Evolutionary conservation across 2,797 vertebrate species (phyloP), one percentile per base, ranked within the genome.

Genomic region (Sternarchorhynchus goeldii): DNA sequence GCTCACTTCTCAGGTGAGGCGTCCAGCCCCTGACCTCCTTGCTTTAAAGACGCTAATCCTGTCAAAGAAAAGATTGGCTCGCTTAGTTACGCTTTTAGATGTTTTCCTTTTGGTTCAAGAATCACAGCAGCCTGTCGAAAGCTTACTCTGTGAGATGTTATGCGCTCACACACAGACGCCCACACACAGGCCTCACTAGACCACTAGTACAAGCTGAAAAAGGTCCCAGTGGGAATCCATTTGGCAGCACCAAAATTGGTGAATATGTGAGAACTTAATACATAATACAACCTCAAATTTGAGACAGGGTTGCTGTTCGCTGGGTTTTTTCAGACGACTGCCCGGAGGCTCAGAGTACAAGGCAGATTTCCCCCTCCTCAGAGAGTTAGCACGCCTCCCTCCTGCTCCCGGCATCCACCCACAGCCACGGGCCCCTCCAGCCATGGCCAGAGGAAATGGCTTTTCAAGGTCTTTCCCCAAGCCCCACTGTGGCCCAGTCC

Each of bases 1-100:
- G 73, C 72, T 80, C 55, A 14, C 64, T 50, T 82, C 88, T 76
- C 34, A 53, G 60, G 80, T 80, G 79, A 85, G 81, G 78, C 85
- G 78, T 82, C 50, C 66, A 70, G 39, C 69, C 65, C n/a, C 16
- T 68, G 57, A 80, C 70, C 6, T 8, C 18, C 41, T 59, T 58
- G 59, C 45, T 32, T 65, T 25, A 18, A 59, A 70, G 73, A 21
- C 25, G 36, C 72, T 59, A 60, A 74, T 59, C 65, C 29, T 10
- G 53, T 29, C 41, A 31, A 39, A 69, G 63, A 72, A 73, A 10
- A 60, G 10, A 60, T 14, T 0, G 0, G 56, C 65, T 57, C 45
- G 69, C n/a, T 68, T 32, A 55, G 25, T 25, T 25, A 25, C 25
- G 5, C 5, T 39, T 65, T 59, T 45, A 17, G 65, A 62, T 25